Conservation (phyloP, 2,797 vertebrate species). For the Betta splendens region DNA sequence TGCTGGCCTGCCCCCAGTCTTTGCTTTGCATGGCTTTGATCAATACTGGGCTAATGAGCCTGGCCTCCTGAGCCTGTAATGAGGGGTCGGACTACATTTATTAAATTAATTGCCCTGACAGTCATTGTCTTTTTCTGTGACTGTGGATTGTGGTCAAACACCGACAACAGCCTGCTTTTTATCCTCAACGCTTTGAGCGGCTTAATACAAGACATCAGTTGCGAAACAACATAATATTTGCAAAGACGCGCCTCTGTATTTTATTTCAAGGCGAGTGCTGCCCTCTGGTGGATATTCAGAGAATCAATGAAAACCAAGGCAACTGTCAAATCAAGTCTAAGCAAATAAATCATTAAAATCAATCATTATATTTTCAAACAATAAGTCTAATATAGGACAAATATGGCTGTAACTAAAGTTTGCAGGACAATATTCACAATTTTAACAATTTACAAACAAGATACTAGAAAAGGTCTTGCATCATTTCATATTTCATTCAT, state of each 20-base stretch:
- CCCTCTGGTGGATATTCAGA: conserved; percentile 54
- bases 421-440: neutral
- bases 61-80: conserved; percentile 38
- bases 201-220: neutral
- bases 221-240: neutral
- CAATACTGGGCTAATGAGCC: conserved; percentile 49
- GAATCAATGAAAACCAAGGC: neutral
- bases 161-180: neutral
- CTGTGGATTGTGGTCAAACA: neutral
- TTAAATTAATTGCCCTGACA: conserved; percentile 31
- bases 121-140: conserved; percentile 1
- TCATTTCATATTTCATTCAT: too few species aligned
- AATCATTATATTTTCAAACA: neutral
- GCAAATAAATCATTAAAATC: neutral
- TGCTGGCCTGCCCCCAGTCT: conserved; percentile 47
- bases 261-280: conserved; percentile 35
- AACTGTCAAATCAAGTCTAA: neutral
- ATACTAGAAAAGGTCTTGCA: too few species aligned
- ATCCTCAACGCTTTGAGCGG: neutral
- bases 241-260: neutral
- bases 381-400: neutral
- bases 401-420: neutral
- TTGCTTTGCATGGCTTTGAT: conserved; percentile 69
- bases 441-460: neutral
- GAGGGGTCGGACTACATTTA: conserved; percentile 29